phyloP scores from a whole-genome alignment of 2,888 invertebrate genomes.

The Ophonus ardosiacus region DNA sequence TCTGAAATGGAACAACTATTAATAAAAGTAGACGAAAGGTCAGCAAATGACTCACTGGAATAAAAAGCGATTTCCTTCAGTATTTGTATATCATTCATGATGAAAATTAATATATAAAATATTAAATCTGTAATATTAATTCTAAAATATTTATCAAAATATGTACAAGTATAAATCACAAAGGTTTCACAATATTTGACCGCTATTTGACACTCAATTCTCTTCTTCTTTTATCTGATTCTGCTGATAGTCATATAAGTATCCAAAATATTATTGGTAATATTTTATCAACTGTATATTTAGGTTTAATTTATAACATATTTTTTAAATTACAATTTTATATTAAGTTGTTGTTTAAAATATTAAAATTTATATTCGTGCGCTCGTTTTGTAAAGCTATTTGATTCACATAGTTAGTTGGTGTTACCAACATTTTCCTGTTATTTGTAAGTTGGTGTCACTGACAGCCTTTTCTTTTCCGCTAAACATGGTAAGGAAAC shows the following conservation, averaged over 20 bases:
- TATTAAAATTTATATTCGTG: background rate
- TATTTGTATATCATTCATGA: slow-evolving; percentile 55
- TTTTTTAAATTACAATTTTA: background rate
- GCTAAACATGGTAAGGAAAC: slow-evolving; percentile 68
- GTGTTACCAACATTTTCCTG: slow-evolving; percentile 22
- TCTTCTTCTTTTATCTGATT: background rate
- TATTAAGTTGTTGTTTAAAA: background rate
- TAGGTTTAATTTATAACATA: background rate
- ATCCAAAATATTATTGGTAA: background rate
- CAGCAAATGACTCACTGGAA: slow-evolving; percentile 43
- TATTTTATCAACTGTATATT: background rate
- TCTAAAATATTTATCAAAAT: slow-evolving; percentile 10
- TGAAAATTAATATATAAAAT: slow-evolving; percentile 26
- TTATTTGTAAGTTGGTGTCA: slow-evolving; percentile 11
- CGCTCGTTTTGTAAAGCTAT: background rate
- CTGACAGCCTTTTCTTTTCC: slow-evolving; percentile 66
- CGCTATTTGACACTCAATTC: slow-evolving; percentile 15
- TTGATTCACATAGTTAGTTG: slow-evolving; percentile 36
- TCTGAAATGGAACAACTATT: slow-evolving; percentile 7
- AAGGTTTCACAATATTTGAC: background rate
- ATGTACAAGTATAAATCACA: slow-evolving; percentile 23
- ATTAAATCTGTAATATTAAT: background rate
- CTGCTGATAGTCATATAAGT: background rate
- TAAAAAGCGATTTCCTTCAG: slow-evolving; percentile 57
- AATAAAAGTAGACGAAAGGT: no score